Base-by-base conservation (phyloP, 2,797 vertebrate genomes). In the Myoxocephalus aenaeus region DNA sequence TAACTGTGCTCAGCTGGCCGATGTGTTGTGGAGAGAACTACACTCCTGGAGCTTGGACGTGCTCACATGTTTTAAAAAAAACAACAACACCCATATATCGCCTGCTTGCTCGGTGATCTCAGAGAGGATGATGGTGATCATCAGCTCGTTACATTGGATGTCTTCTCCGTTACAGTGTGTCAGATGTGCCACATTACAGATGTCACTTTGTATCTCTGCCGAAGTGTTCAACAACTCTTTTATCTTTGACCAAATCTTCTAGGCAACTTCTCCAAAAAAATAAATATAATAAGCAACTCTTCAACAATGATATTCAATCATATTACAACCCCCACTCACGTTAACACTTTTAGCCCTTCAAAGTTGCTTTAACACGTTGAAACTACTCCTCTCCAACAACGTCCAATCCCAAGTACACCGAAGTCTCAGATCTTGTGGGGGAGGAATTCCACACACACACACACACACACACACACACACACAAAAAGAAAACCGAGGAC, bases 351-450 rank as follows among this genome's bases (percentile, higher is more conserved):
- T 54, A 51, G 20, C 59, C 40, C 48, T 40, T 17, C 3, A 38
- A 70, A 75, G 67, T 78, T 75, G 34, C 29, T 61, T 50, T 25
- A 73, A 78, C 40, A 46, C 46, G 14, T 51, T 76, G 65, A 44
- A 54, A 40, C 70, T 25, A 62, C 8, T 44, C 58, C 46, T 65
- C 70, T 73, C 51, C 13, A 79, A 85, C 17, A 80, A 84, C 70
- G 77, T 84, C 73, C 86, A 87, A 69, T 70, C 73, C 71, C 75
- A 77, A 83, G 73, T 75, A 69, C 85, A 82, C 50, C 67, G 64
- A 86, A 87, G 81, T 90, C 79, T 91, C 77, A 76, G 74, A 87
- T 90, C 64, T 87, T 58, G 79, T 76, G 83, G 82, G 87, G 81
- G 81, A 82, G 91, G 83, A 89, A 86, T 87, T 85, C 83, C 83